Base-by-base conservation (phyloP, 1,140 invertebrate genomes). In the Hormaphis cornu region DNA sequence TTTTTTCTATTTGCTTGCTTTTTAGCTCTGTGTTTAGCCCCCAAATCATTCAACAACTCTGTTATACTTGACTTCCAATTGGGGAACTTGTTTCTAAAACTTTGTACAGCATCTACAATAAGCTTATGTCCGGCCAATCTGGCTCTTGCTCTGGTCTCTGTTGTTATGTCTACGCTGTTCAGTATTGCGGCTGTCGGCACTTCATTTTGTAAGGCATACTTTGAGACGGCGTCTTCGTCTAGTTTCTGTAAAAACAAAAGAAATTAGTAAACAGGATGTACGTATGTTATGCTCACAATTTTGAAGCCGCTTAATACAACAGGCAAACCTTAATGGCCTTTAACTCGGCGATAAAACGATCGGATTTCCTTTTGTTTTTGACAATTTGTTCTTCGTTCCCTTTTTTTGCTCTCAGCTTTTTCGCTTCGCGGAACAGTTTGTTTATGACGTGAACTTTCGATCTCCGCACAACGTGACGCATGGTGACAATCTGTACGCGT, bases 31-130 rank as follows among this genome's bases (percentile, higher is more conserved):
- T 48, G 20, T 50, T 71, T 69, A 35, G 12, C 52, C 24, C 63
- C 70, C 24, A 72, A 71, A 2, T 44, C 52, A 69, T 63, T 72
- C 18, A 72, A 53, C 3, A 72, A 14, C 16, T 72, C 69, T 16
- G n/a, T 42, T 40, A 79, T 72, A 14, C 74, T 73, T 4, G 74
- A 69, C 10, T 74, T 72, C 76, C 76, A 78, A 22, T 54, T 56
- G 22, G 73, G 70, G 58, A 74, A 72, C 50, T 69, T 46, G 9
- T 35, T 50, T 69, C 53, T 70, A 22, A 71, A 71, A 8, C 9
- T 44, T 56, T 56, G 26, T 16, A 71, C 6, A 18, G 33, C 8
- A 24, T 59, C 18, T 3, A 18, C 14, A n/a, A 71, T 52, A 66
- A 63, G 53, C 18, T 63, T 71, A 42, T 71, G 42, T 20, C 46